These are phyloP conservation scores for Gasteruption jaculator DNA, from an alignment of 2,888 invertebrate species.

Conservation along the genomic window DNA sequence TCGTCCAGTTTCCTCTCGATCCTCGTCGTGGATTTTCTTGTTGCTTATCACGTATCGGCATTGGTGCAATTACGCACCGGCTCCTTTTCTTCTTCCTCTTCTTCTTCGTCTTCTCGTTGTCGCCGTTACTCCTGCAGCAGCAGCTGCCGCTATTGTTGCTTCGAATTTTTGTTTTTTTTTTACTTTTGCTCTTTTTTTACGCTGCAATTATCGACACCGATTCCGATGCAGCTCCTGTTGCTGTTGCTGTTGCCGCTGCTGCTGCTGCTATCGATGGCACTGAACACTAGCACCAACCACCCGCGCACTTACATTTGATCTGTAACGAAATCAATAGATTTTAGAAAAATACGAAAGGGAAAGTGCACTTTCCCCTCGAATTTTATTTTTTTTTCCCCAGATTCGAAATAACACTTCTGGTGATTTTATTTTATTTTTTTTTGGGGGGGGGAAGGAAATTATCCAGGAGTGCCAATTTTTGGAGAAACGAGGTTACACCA, in stretches of 20 bases:
- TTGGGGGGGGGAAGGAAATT: no score
- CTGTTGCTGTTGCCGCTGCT: conserved; percentile 21
- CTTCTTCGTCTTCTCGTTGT: conserved; percentile 4
- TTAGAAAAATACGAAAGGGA: conserved; percentile 29
- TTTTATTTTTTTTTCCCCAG: no score
- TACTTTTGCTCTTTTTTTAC: background rate
- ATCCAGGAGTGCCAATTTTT: no score
- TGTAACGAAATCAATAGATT: no score
- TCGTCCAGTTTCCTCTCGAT: no score
- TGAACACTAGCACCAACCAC: conserved; percentile 30
- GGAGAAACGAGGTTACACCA: no score
- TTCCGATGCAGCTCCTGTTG: background rate
- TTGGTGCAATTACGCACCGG: conserved; percentile 23
- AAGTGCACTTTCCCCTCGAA: background rate
- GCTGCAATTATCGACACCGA: no score
- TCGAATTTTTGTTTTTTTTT: background rate
- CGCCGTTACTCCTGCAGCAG: background rate
- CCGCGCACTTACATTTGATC: conserved; percentile 42
- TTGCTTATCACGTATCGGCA: no score
- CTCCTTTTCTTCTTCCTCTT: no score
- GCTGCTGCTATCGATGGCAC: conserved; percentile 19
- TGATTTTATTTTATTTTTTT: no score
- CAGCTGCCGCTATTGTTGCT: background rate
- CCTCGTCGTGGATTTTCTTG: no score
- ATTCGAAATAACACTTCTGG: no score